Evolutionary conservation across 2,888 invertebrate species (phyloP).

Genomic region (Tanytarsus gracilentus): DNA sequence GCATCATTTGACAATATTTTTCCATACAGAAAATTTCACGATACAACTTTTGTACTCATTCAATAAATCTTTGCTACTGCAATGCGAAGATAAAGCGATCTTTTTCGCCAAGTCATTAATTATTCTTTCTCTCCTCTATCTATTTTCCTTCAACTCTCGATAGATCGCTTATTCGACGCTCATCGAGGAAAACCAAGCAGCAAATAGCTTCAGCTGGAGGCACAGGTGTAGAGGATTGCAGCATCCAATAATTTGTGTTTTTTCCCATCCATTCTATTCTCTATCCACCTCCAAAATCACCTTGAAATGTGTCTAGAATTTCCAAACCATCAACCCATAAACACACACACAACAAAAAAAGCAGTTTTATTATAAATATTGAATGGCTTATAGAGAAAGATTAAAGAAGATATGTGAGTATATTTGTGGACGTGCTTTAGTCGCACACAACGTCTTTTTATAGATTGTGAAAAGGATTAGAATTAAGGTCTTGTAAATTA

Average conservation of each 20-base stretch:
- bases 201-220: constrained; percentile 65
- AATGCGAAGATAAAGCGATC: too few relatives aligned
- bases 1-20: too few relatives aligned
- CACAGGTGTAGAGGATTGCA: constrained; percentile 55
- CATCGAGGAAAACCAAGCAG: constrained; percentile 69
- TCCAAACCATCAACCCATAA: background rate
- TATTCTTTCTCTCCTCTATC: background rate
- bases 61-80: too few relatives aligned
- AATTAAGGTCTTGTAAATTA: constrained; percentile 6
- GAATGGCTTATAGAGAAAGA: background rate
- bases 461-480: background rate
- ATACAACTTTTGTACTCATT: too few relatives aligned
- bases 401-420: background rate
- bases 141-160: background rate
- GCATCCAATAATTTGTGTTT: constrained; percentile 58
- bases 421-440: too few relatives aligned
- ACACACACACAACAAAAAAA: background rate
- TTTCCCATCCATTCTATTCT: constrained; percentile 20
- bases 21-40: too few relatives aligned
- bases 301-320: background rate
- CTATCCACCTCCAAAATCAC: background rate
- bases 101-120: constrained; percentile 5
- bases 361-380: background rate
- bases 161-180: constrained; percentile 66
- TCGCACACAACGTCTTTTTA: too few relatives aligned